Base-by-base conservation (phyloP, 1,140 invertebrate genomes). In the Coelopa frigida region DNA sequence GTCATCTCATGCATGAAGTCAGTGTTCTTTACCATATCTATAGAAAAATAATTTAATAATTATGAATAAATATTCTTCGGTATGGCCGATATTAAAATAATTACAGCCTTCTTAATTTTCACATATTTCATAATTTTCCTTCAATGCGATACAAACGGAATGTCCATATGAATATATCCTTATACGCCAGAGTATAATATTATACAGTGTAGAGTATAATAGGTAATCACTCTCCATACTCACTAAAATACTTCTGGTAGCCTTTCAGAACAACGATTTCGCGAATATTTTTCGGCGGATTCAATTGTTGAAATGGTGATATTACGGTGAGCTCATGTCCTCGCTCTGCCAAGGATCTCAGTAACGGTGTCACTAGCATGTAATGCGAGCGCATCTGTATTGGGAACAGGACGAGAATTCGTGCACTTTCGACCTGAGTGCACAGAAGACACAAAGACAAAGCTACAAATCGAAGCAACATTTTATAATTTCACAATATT, bases 241-340 rank as follows among this genome's bases (percentile, higher is more conserved):
- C n/a, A 62, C 62, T 41, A 2, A 62, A 51, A n/a, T 60, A 62
- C 0, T 50, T 43, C 1, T 59, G 2, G 3, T 53, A 52, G 0
- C 60, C 55, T 41, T 61, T 52, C 0, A 41, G 12, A 0, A 61
- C 33, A 0, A 43, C 18, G 38, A 68, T 53, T 15, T 68, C 64
- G 4, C 51, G 47, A 36, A 63, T 65, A 40, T 68, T 68, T 22
- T 50, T 41, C 0, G 65, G 20, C 4, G 55, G 50, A 14, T 56
- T 49, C 42, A 75, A 61, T 44, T 71, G 59, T 38, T 78, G 76
- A 56, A 83, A 85, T 46, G 79, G 75, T 39, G 76, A 83, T 3
- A 85, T 56, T 2, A 84, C 75, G 5, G 82, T 85, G 3, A 88
- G 52, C 6, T 85, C 68, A 53, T 87, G 82, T 21, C 82, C 82